Evolutionary conservation across 1,140 invertebrate genomes (phyloP), one percentile per base, ranked within the genome.

Genomic region (Drosophila varians): DNA sequence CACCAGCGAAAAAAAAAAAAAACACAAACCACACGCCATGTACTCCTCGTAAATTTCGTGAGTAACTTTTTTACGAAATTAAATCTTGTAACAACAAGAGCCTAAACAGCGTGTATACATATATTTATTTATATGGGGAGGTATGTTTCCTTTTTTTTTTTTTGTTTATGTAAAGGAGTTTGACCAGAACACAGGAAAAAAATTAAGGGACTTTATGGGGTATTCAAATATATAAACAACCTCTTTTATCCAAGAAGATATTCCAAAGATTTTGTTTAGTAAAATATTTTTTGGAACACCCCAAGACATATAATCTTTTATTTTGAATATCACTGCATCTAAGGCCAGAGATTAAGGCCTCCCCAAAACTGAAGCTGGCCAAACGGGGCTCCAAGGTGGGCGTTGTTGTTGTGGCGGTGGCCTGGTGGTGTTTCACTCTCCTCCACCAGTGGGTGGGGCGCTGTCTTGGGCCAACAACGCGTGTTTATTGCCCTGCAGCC

Each of bases 51-150:
- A 88, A 88, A 88, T 88, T 84, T 82, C 69, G 55, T 77, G 77
- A 89, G 78, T 82, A 88, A 88, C 83, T 88, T 88, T 87, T 88
- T 88, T 88, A 88, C 83, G 78, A 88, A 88, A 88, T 88, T 78
- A 88, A 88, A 88, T 88, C 83, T 88, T 88, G 83, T 83, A 65
- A 87, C 82, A 87, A 72, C 82, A 77, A 74, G 74, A 75, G 64
- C 64, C 48, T 36, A 74, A 75, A 43, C 42, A 60, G 47, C 58
- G 21, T 57, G 46, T 55, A 49, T 46, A 69, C 49, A 72, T 28
- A 19, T 51, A 55, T 61, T 58, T 53, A 73, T 42, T 75, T 42
- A 49, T 45, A 62, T 16, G 36, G 58, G 36, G 58, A 46, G 42
- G 47, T 55, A 53, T 66, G 31, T 78, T 25, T 31, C 3, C 28